Conservation (phyloP, 2,797 vertebrate genomes). For the Ataeniobius toweri region DNA sequence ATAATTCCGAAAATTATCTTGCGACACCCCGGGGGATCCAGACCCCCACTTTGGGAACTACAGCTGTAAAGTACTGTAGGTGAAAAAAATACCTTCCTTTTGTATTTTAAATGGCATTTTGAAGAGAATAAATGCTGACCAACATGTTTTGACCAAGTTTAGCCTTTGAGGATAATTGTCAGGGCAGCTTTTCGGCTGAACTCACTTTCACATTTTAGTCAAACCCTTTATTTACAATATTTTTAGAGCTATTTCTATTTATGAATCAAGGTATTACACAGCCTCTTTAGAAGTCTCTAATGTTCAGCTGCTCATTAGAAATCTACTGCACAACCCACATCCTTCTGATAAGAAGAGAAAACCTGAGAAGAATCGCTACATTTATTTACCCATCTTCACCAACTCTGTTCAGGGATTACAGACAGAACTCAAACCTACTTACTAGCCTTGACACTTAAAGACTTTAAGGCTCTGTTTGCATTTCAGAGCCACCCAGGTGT, state of each 20-base stretch:
- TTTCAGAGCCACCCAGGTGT: constrained; percentile 77
- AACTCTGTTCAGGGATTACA: constrained; percentile 55
- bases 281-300: constrained; percentile 22
- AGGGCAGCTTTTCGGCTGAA: neutral
- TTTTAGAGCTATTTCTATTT: constrained; percentile 28
- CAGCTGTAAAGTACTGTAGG: neutral
- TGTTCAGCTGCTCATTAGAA: constrained; percentile 32
- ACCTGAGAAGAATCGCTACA: constrained; percentile 55
- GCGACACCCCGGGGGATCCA: too few species aligned
- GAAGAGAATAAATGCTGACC: neutral
- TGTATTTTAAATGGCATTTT: neutral
- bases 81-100: neutral
- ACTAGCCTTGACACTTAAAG: constrained; percentile 68
- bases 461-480: constrained; percentile 74
- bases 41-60: too few species aligned
- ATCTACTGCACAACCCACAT: constrained; percentile 37
- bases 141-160: neutral
- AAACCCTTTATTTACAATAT: neutral
- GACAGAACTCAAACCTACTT: constrained; percentile 65
- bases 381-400: constrained; percentile 67
- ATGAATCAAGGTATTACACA: constrained; percentile 13
- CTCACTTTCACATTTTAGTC: neutral
- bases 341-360: constrained; percentile 57
- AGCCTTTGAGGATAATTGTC: neutral
- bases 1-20: too few species aligned